Base-by-base conservation (phyloP, 2,113 vertebrate species). In the Potamarius usumacintae region DNA sequence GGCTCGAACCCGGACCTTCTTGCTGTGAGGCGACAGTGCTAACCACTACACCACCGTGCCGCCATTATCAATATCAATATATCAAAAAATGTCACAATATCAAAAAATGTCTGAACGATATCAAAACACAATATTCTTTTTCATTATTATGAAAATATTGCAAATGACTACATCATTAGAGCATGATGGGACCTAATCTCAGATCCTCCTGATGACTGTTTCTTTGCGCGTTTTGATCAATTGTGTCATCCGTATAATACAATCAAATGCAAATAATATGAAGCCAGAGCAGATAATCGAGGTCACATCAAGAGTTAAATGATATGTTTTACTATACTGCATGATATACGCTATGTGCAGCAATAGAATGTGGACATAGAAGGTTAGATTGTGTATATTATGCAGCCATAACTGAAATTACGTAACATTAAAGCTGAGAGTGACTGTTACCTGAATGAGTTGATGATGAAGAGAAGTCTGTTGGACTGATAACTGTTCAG, bases 401-500 rank as follows among this genome's bases (percentile, higher is more conserved):
- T 25, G 58, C 10, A 82, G 30, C 27, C 5, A 62, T 62, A 42
- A 17, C 20, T 76, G 9, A 52, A 58, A 42, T 25, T 63, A 77
- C 27, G 18, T 25, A 34, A 65, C 42, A 71, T 25, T 58, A 65
- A 34, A 65, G 1, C 42, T 52, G 18, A 67, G 7, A 27, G 58
- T 69, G 20, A 78, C 22, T 34, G 34, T 74, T 91, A 95, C 94
- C 94, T 92, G 92, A 80, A 89, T 82, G 87, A n/a, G 85, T 82
- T 17, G 92, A 93, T 52, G 94, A 95, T 82, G 85, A 85, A 30
- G 91, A 82, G 57, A 85, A 85, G 86, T 89, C 92, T 90, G 90
- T 83, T 87, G 55, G 91, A 55, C 72, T 79, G 84, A 84, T 30
- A 88, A 86, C 52, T 89, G 89, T 48, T 81, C 4, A 79, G 62